Evolutionary conservation across 1,140 invertebrate genomes (phyloP), one percentile per base, ranked within the genome.

Genomic region (Eriosoma lanigerum): DNA sequence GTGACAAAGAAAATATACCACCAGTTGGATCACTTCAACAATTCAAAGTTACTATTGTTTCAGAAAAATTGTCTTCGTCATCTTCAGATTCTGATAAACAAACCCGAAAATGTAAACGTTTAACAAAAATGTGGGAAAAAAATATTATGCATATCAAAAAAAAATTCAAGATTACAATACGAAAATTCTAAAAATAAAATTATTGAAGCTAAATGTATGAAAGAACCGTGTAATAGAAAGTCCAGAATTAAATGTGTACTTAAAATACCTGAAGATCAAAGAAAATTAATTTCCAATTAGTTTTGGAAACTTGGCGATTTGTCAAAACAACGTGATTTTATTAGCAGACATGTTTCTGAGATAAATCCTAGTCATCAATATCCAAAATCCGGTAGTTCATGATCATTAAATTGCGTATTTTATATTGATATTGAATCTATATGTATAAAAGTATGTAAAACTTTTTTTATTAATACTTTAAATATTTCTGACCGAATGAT

Each of bases 401-500:
- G 56, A 58, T 58, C 56, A 58, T 58, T 58, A 12, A 58, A 58
- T 21, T 58, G 24, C 24, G 56, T n/a, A 24, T 58, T 58, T 26
- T 44, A 5, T 44, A 24, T 58, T 26, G 24, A 58, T 58, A 58
- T 26, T 58, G 13, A 26, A 24, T 58, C 24, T 21, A 58, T 10
- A 44, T 12, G 56, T 24, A 21, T 58, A 21, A 58, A 58, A 58
- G 12, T 58, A 58, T 58, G 24, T 26, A 58, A 58, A 58, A 58
- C 56, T 58, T 58, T 26, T 58, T 58, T 58, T 26, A 24, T 26
- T n/a, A 58, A 58, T 58, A 58, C 56, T 9, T 58, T 58, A 58
- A 54, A 3, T 58, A 58, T 58, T 58, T 58, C 56, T 24, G 56
- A 26, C 24, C 0, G 24, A 58, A 58, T 58, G 56, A 26, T 58